Conservation (phyloP, 2,113 vertebrate species). For the Benitochromis conjunctus region DNA sequence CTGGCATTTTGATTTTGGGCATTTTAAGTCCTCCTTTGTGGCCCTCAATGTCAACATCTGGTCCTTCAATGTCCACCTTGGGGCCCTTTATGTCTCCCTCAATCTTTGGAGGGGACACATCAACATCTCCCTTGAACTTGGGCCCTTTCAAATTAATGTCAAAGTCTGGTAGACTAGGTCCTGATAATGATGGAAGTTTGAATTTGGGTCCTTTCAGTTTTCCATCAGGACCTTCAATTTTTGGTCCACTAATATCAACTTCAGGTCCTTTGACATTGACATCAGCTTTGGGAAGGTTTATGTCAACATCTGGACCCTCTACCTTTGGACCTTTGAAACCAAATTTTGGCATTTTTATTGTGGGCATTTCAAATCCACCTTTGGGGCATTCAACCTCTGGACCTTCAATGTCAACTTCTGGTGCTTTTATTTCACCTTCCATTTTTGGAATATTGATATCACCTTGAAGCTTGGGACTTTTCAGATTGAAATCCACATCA, state of each 20-base stretch:
- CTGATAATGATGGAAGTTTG: background rate
- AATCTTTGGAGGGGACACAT: too few species aligned
- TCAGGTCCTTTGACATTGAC: background rate
- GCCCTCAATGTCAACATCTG: too few species aligned
- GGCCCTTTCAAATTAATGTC: too few species aligned
- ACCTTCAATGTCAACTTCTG: background rate
- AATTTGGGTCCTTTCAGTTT: background rate
- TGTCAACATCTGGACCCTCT: background rate
- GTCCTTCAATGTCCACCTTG: too few species aligned
- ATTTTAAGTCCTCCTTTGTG: too few species aligned
- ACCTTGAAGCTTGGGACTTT: slow-evolving; percentile 14
- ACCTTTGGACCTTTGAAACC: background rate
- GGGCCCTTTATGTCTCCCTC: too few species aligned
- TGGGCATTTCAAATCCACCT: background rate
- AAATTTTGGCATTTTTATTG: background rate
- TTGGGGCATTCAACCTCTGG: background rate
- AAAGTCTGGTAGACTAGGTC: too few species aligned
- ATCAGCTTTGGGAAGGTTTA: background rate
- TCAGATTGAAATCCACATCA: slow-evolving; percentile 6
- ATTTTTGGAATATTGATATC: background rate
- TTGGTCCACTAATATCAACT: background rate
- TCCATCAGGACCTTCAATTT: background rate
- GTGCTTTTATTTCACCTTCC: background rate
- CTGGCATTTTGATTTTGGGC: too few species aligned
- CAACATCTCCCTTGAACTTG: too few species aligned